phyloP scores from a whole-genome alignment of 2,888 invertebrate genomes.

The Marasmarcha lunaedactyla region DNA sequence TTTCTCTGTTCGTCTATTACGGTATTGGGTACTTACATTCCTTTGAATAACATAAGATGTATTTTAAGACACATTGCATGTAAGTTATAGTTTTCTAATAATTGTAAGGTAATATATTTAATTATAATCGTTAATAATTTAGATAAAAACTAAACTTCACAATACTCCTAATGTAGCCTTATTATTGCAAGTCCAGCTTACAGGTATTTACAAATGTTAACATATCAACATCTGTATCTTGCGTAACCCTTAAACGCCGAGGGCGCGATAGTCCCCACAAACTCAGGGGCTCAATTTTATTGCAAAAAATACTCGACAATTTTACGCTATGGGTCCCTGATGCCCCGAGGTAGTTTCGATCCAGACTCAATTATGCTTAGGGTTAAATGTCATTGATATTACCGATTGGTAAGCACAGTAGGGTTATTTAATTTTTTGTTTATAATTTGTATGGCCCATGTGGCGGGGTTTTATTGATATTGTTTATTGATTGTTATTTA shows the following conservation, averaged over 20 bases:
- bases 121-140: no score
- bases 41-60: no score
- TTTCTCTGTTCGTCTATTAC: no score
- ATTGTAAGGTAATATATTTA: no score
- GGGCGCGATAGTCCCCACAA: conserved; percentile 40
- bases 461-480: conserved; percentile 36
- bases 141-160: no score
- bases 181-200: not conserved
- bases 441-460: conserved; percentile 59
- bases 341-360: conserved; percentile 68
- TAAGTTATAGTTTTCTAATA: no score
- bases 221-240: not conserved
- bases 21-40: no score
- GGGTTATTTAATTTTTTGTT: conserved; percentile 57
- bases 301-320: conserved; percentile 59
- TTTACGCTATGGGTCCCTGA: conserved; percentile 45
- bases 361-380: conserved; percentile 66
- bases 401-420: conserved; percentile 51
- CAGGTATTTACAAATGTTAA: not conserved
- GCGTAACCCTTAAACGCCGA: conserved; percentile 37
- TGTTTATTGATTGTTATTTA: conserved; percentile 37
- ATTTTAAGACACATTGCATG: no score
- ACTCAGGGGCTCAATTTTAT: conserved; percentile 48
- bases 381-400: conserved; percentile 70
- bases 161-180: not conserved